Evolutionary conservation across 2,888 invertebrate species (phyloP).

Genomic region (Mesorhabditis sp.): DNA sequence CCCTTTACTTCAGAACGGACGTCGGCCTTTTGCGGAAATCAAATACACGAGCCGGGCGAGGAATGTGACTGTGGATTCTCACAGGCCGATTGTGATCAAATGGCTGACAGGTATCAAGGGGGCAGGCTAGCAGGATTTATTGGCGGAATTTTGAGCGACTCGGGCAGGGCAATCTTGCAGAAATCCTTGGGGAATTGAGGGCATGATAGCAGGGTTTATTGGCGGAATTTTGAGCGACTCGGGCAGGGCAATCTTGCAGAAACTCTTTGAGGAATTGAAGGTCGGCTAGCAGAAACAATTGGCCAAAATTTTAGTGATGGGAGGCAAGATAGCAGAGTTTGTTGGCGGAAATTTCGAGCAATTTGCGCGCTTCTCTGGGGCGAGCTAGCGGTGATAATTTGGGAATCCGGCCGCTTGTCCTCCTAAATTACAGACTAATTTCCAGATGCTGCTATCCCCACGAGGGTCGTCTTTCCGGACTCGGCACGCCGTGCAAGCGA

Average conservation of each 20-base stretch:
- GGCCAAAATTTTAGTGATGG: too few species aligned
- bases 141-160: background rate
- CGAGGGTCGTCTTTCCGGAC: constrained; percentile 36
- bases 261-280: too few species aligned
- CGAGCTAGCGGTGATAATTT: too few species aligned
- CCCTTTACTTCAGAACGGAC: constrained; percentile 73
- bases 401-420: background rate
- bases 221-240: too few species aligned
- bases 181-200: too few species aligned
- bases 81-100: constrained; percentile 75
- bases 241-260: too few species aligned
- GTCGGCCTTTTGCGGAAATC: constrained; percentile 96
- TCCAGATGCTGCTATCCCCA: constrained; percentile 82
- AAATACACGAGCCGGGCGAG: constrained; percentile 93
- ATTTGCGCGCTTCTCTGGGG: too few species aligned
- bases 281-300: too few species aligned
- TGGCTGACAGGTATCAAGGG: constrained; percentile 50
- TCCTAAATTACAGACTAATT: background rate
- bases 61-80: constrained; percentile 92
- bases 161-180: too few species aligned
- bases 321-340: too few species aligned
- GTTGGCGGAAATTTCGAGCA: too few species aligned
- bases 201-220: too few species aligned
- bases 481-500: constrained; percentile 68
- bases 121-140: background rate